Evolutionary conservation across 1,140 invertebrate species (phyloP), one percentile per base, ranked within the genome.

Genomic region (Papilio aristodemus): DNA sequence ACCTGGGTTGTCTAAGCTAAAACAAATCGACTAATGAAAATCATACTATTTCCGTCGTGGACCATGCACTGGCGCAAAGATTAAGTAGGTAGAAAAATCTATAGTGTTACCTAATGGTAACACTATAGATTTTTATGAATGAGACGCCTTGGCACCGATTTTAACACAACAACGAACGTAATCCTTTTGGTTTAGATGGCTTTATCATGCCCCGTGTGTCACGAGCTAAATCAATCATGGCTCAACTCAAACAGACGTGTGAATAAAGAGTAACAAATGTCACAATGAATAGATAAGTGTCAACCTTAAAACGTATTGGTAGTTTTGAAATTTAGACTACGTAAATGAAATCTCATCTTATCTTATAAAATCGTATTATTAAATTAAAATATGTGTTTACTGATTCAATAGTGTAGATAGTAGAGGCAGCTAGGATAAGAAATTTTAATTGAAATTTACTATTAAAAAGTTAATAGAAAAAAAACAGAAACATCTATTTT

Each of bases 141-240:
- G n/a, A 57, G n/a, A 17, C 17, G 32, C 69, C 72, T 73, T 73
- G 69, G 66, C 69, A 73, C 36, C 11, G 27, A 70, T 67, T 50
- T 38, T n/a, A 11, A 39, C 27, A 70, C 66, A 68, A 70, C 66
- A 68, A 71, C 32, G 27, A 60, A 68, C 57, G 19, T 54, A 59
- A 46, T 68, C 67, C 67, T 66, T 22, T 46, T 54, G 22, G 38
- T 64, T 71, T 67, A 27, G 70, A 67, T 72, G 62, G 69, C 66
- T 39, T 50, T 54, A n/a, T 27, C 50, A 39, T 60, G 27, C 22
- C 66, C 32, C 66, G 50, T 66, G 59, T 66, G 69, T 63, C 57
- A 58, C 54, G 57, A 66, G 54, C 58, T 54, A 69, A 46, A 37
- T 57, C 59, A 63, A 63, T 54, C 43, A 32, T 32, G 27, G 2